Evolutionary conservation across 2,888 invertebrate genomes (phyloP).

Genomic region (Caenorhabditis virilis): DNA sequence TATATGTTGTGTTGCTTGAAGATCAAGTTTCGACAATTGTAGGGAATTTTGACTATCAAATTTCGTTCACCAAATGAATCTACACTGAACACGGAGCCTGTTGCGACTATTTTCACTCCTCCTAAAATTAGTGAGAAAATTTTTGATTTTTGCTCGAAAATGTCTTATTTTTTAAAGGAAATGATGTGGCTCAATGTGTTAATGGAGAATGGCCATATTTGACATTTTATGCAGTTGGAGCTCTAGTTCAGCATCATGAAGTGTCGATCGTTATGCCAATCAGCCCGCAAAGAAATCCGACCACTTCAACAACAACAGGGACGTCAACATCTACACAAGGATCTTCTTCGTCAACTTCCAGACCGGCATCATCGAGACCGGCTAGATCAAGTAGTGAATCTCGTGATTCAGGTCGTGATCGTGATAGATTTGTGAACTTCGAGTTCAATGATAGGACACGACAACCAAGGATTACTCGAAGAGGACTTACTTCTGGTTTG

Average conservation of each 20-base stretch:
- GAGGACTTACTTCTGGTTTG: too few relatives aligned
- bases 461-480: too few relatives aligned
- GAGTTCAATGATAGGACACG: too few relatives aligned
- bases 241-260: constrained; percentile 4
- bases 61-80: neutral
- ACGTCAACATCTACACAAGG: neutral
- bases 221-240: constrained; percentile 15
- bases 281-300: constrained; percentile 4
- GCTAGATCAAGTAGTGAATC: too few relatives aligned
- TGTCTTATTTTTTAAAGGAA: neutral
- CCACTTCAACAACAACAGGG: constrained; percentile 6
- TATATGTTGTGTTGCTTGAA: neutral
- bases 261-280: neutral
- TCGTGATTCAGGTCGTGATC: too few relatives aligned
- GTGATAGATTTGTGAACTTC: too few relatives aligned
- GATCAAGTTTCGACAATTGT: too few relatives aligned
- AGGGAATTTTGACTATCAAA: neutral
- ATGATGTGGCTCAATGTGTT: neutral
- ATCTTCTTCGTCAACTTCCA: constrained; percentile 7
- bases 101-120: constrained; percentile 5
- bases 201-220: constrained; percentile 27
- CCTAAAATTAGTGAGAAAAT: constrained; percentile 1
- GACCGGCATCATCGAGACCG: too few relatives aligned
- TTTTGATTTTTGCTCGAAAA: neutral
- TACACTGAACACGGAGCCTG: neutral